Conservation (phyloP, 2,888 invertebrate species). For the Aphrophora alni region DNA sequence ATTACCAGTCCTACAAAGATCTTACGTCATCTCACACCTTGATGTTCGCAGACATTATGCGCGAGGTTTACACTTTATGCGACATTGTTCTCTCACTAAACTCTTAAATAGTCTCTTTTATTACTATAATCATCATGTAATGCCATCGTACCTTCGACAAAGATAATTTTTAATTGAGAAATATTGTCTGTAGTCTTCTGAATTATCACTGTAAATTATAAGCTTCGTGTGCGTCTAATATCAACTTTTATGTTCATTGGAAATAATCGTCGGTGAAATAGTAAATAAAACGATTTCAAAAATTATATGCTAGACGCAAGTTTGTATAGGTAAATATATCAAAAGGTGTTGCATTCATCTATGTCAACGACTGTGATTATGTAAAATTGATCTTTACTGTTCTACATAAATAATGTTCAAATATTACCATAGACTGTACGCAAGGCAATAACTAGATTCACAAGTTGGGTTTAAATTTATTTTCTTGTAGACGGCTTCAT, state of each 20-base stretch:
- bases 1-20: neutral
- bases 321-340: neutral
- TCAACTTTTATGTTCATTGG: neutral
- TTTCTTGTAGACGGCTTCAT: no score
- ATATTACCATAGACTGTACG: no score
- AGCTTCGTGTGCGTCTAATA: neutral
- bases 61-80: slow-evolving; percentile 2
- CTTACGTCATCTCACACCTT: neutral
- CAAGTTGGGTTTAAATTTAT: no score
- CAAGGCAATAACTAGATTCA: no score
- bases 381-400: neutral
- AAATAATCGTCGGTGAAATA: neutral
- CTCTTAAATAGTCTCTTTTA: neutral
- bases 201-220: neutral
- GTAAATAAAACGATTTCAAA: neutral
- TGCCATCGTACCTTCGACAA: neutral
- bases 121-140: neutral
- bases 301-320: neutral
- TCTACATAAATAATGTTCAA: neutral
- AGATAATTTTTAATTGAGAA: slow-evolving; percentile 1
- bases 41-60: neutral
- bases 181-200: neutral
- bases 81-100: slow-evolving; percentile 2
- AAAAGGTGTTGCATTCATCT: neutral
- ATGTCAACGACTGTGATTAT: neutral